phyloP scores from a whole-genome alignment of 2,888 invertebrate genomes.

The Meteorus colon region DNA sequence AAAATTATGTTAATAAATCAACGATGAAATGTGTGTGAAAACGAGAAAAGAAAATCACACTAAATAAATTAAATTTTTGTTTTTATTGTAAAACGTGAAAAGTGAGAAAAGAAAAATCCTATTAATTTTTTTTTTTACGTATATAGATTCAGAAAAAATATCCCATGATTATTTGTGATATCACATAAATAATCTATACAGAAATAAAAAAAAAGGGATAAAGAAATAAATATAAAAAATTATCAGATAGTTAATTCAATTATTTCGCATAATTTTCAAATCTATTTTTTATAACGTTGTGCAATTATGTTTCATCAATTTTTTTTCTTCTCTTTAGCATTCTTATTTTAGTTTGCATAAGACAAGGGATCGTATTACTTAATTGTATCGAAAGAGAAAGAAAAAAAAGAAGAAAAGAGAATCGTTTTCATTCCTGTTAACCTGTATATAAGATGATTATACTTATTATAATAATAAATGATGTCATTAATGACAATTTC shows the following conservation, averaged over 20 bases:
- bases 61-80: too few relatives aligned
- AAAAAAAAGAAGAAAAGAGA: slow-evolving; percentile 36
- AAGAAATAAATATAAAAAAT: not conserved
- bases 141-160: too few relatives aligned
- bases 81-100: too few relatives aligned
- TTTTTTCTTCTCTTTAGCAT: slow-evolving; percentile 18
- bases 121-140: too few relatives aligned
- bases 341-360: slow-evolving; percentile 39
- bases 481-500: slow-evolving; percentile 60
- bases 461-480: slow-evolving; percentile 63
- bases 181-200: too few relatives aligned
- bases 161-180: too few relatives aligned
- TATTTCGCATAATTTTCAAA: slow-evolving; percentile 25
- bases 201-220: not conserved
- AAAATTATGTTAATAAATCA: not conserved
- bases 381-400: slow-evolving; percentile 34
- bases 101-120: too few relatives aligned
- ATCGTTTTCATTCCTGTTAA: slow-evolving; percentile 69
- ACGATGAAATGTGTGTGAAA: not conserved
- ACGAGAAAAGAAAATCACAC: not conserved
- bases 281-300: slow-evolving; percentile 39
- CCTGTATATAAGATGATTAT: slow-evolving; percentile 70
- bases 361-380: slow-evolving; percentile 41
- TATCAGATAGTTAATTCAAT: slow-evolving; percentile 6
- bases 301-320: not conserved